Base-by-base conservation (phyloP, 1,140 invertebrate genomes). In the Adoxophyes honmai region DNA sequence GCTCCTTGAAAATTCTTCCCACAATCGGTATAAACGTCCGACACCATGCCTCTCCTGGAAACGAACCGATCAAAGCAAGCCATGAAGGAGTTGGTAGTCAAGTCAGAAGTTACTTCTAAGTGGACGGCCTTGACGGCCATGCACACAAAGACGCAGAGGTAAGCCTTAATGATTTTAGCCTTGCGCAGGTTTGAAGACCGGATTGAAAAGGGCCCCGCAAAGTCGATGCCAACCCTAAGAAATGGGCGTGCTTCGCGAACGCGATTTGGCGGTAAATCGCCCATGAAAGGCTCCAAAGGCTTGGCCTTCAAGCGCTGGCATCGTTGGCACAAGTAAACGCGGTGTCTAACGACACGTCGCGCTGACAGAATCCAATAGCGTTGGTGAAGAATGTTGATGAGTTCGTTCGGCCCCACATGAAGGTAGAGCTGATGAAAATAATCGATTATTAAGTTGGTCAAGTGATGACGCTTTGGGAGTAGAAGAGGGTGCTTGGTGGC, bases 311-410 rank as follows among this genome's bases (percentile, higher is more conserved):
- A 1, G 4, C n/a, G 9, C 1, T 13, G 13, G 11, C 36, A 38
- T 5, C 4, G n/a, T 2, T 13, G 1, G 6, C 36, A 38, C 13
- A 13, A 13, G 13, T 13, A 38, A 11, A 13, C 13, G 10, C n/a
- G 4, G 11, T 13, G n/a, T 13, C n/a, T 11, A 5, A 13, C 11
- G 69, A 71, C 7, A 71, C 36, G 9, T 55, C 52, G 18, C 2
- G 53, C 39, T 55, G 56, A 58, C 14, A 52, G n/a, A 10, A 63
- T 63, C 61, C 61, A 63, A 56, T 55, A 63, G 13, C 44, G 36
- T 21, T 34, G 36, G 8, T 36, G 10, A 3, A 63, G 13, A 39
- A 63, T 59, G 21, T 56, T 52, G 9, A 39, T 36, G 13, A 63
- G 37, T 28, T 56, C n/a, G 18, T 52, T 39, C 4, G 61, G 34